phyloP scores from a whole-genome alignment of 2,797 vertebrate genomes.

The Poecilia velifera region DNA sequence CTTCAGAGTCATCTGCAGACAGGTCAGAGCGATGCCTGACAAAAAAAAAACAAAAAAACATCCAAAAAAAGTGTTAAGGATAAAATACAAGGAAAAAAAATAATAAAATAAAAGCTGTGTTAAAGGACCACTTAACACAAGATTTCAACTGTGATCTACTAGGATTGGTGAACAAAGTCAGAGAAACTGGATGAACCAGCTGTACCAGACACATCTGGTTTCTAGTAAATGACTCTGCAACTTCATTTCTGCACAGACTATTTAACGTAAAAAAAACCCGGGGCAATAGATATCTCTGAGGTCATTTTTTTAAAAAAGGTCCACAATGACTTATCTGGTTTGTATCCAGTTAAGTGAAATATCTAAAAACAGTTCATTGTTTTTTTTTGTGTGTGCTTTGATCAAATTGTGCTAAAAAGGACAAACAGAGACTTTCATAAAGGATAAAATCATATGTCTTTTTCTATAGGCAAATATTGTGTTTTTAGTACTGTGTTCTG shows the following conservation, averaged over 20 bases:
- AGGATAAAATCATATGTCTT: not conserved
- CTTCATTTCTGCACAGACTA: not conserved
- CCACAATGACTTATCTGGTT: not conserved
- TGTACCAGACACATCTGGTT: not conserved
- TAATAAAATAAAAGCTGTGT: not conserved
- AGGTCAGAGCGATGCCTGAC: constrained; percentile 84
- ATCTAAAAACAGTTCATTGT: not conserved
- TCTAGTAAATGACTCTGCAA: not conserved
- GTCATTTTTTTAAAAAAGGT: not conserved
- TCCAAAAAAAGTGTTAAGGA: not conserved
- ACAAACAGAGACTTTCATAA: not conserved
- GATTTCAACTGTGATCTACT: not conserved
- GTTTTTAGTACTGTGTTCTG: not conserved
- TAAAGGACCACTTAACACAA: not conserved
- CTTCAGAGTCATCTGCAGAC: constrained; percentile 87
- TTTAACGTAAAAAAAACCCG: not conserved
- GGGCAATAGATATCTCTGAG: not conserved
- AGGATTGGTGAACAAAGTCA: too few relatives aligned
- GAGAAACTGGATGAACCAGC: not conserved
- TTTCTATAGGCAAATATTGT: not conserved
- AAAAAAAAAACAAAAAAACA: constrained; percentile 12
- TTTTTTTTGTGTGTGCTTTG: not conserved
- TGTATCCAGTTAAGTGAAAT: not conserved
- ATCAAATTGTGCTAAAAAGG: not conserved
- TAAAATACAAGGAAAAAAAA: not conserved